Base-by-base conservation (phyloP, 2,113 vertebrate genomes). In the Prionailurus viverrinus region DNA sequence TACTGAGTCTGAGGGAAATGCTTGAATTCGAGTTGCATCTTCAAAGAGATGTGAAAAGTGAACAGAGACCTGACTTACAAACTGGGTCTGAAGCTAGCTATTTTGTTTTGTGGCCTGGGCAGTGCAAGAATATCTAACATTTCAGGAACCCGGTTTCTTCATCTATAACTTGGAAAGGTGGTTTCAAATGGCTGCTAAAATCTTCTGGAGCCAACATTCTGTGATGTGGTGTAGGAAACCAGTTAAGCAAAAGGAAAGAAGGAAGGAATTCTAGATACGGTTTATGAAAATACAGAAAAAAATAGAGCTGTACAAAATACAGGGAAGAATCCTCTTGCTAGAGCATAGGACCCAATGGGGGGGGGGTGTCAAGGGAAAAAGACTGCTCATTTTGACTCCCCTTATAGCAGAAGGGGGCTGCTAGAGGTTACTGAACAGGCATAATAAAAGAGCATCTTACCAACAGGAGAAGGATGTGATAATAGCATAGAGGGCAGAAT, bases 21-120 rank as follows among this genome's bases (percentile, higher is more conserved):
- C 27, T 1, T 36, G 29, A 91, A 82, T 25, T 25, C 36, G 9
- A 69, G 58, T 9, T 65, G 6, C 33, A 76, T 58, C 71, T 55
- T 89, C 8, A 91, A 96, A 61, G 31, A 53, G 87, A 92, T 83
- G 15, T 63, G 31, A 91, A 85, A 65, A 85, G 51, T 33, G 45
- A 80, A 93, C 53, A 80, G 82, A 65, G 19, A n/a, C 23, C 33
- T 71, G 45, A 86, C 7, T 25, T 78, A 21, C 29, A 84, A 71
- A 11, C n/a, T 8, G 1, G 3, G 41, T 58, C 71, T 41, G 33
- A 31, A 8, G 33, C 71, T 18, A 86, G 33, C 79, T 87, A n/a
- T 65, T n/a, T 45, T 89, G 48, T 36, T 93, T 39, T 95, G 51
- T 41, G 48, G 33, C 55, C 51, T 31, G n/a, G 3, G 63, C 45